Percentiles rank a stretch among this genome's conserved stretches.
Evolutionary conservation across 2,888 invertebrate genomes (phyloP).

Genomic region (Erebia aethiops): DNA sequence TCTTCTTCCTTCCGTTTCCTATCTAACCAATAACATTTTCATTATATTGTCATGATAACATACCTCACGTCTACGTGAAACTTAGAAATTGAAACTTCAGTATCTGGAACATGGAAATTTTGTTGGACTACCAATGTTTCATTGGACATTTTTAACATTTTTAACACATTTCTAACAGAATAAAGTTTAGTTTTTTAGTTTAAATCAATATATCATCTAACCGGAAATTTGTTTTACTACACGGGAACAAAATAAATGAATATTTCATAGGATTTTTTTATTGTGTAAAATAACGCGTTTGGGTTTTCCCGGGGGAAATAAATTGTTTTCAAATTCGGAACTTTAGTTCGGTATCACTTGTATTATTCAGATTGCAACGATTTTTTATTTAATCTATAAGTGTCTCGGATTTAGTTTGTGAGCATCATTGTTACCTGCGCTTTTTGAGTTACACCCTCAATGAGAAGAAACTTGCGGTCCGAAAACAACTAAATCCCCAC

Average conservation of each 20-base stretch:
- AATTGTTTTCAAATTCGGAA: constrained; percentile 11
- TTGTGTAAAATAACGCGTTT: constrained; percentile 7
- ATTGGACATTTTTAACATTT: background rate
- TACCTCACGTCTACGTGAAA: too few relatives aligned
- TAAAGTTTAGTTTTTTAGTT: background rate
- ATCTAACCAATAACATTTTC: too few relatives aligned
- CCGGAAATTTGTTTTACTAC: constrained; percentile 6
- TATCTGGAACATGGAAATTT: too few relatives aligned
- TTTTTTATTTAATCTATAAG: background rate
- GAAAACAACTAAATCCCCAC: too few relatives aligned
- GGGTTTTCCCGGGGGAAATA: constrained; percentile 8
- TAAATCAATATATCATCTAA: background rate
- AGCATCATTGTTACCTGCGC: too few relatives aligned
- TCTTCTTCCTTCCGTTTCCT: too few relatives aligned
- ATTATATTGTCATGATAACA: too few relatives aligned
- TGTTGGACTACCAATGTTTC: too few relatives aligned
- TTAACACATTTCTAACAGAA: background rate
- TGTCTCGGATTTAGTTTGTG: too few relatives aligned
- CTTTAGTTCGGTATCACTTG: background rate
- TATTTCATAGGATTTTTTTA: constrained; percentile 14
- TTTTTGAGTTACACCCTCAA: too few relatives aligned
- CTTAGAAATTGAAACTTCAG: too few relatives aligned
- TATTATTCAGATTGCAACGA: constrained; percentile 1
- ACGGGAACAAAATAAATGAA: constrained; percentile 8
- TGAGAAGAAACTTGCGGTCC: too few relatives aligned